Conservation (phyloP, 2,113 vertebrate genomes). For the Datnioides undecimradiatus region DNA sequence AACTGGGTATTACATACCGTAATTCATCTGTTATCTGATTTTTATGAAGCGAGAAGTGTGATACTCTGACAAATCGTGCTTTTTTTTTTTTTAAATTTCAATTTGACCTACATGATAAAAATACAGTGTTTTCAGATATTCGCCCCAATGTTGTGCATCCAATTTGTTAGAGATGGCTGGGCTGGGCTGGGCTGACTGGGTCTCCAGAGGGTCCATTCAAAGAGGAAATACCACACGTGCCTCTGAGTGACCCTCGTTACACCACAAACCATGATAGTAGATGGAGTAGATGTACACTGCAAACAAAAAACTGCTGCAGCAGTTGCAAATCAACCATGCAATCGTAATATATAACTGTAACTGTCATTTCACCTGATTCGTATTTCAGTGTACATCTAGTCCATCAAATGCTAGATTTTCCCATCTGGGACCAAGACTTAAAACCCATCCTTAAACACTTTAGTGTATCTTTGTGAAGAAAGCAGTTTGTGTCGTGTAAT, state of each 20-base stretch:
- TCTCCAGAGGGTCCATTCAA: constrained; percentile 28
- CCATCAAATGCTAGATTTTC: neutral
- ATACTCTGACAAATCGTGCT: neutral
- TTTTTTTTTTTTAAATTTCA: neutral
- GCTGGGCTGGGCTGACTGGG: constrained; percentile 12
- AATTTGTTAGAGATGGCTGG: constrained; percentile 11
- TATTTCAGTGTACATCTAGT: neutral
- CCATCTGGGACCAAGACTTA: too few relatives aligned
- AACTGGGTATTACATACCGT: neutral
- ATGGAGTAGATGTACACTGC: neutral
- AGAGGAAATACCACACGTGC: constrained; percentile 61
- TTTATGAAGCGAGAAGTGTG: neutral
- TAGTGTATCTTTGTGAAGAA: neutral
- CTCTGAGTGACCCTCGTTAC: constrained; percentile 12
- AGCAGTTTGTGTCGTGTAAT: neutral
- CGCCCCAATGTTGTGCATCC: neutral
- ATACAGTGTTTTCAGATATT: neutral
- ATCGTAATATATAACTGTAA: neutral
- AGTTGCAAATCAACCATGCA: neutral
- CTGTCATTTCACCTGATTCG: neutral
- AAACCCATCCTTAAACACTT: neutral
- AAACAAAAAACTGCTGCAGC: too few relatives aligned
- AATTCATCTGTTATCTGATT: neutral
- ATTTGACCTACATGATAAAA: neutral
- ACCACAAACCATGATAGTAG: neutral